Evolutionary conservation across 2,888 invertebrate species (phyloP), one percentile per base, ranked within the genome.

Genomic region (Erebia ligea): DNA sequence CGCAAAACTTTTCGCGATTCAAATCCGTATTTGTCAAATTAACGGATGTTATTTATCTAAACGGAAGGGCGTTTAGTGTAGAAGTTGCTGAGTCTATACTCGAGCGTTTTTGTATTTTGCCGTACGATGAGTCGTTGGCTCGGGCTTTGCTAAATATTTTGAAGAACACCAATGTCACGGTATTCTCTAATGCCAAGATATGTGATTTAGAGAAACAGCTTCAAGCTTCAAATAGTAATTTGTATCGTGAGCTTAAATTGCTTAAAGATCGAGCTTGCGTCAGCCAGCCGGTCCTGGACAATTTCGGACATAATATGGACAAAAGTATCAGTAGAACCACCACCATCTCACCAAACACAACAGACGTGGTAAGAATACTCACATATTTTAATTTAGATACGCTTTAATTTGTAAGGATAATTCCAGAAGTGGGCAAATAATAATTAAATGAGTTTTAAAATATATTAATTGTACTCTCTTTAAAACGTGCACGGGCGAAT

Each of bases 1-100:
- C 91, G 2, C 89, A 86, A 64, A 92, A 93, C 76, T 92, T 93
- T 76, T 82, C 86, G 0, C 82, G 90, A 8, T 93, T 92, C 76
- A 89, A 86, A 74, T 48, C 50, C 0, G 84, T 89, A 34, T 92
- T 91, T 74, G 75, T 86, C 6, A 86, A 83, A 68, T 76, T 92
- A 10, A 84, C 86, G 0, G 70, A 81, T 10, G 87, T 87, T 58
- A 84, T 91, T 73, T 81, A 81, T 2, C 45, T 73, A 0, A 78
- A 79, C 21, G 77, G 75, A 2, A 77, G 83, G 63, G 76, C 70
- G 2, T 85, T 92, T 15, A 73, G 75, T 21, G 71, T 83, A 2
- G 70, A 79, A 0, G 84, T 86, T 0, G 86, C 85, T 0, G 75
- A 75, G 0, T 81, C 83, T 1, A 81, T 92, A 1, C 74, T 92